phyloP scores from a whole-genome alignment of 2,113 vertebrate genomes.

The Colistium nudipinnis region DNA sequence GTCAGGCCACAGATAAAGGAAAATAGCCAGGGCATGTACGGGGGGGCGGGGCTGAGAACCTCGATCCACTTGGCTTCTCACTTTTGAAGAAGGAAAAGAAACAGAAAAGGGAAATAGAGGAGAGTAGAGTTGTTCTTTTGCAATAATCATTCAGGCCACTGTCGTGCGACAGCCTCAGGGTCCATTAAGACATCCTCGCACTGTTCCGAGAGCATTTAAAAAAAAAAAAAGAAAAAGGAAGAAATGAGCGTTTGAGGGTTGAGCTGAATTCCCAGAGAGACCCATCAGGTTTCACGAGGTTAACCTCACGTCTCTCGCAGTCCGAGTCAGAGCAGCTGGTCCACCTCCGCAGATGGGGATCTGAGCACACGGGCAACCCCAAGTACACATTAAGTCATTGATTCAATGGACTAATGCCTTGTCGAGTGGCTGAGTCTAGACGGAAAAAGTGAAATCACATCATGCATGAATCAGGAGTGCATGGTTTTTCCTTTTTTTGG shows the following conservation, averaged over 20 bases:
- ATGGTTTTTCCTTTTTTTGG: too few relatives aligned
- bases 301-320: constrained; percentile 45
- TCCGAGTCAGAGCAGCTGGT: constrained; percentile 48
- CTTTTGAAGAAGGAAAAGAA: background rate
- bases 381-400: constrained; percentile 18
- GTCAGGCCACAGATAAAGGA: background rate
- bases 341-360: constrained; percentile 22
- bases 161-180: constrained; percentile 17
- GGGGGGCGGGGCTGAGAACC: background rate
- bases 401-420: constrained; percentile 12
- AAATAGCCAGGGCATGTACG: background rate
- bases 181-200: constrained; percentile 24
- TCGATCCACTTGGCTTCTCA: constrained; percentile 8
- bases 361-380: constrained; percentile 1
- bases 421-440: constrained; percentile 31
- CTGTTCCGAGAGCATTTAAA: too few relatives aligned
- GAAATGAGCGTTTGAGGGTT: constrained; percentile 20
- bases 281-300: constrained; percentile 60
- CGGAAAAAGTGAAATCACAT: constrained; percentile 3
- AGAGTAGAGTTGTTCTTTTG: too few relatives aligned
- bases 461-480: background rate
- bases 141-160: too few relatives aligned
- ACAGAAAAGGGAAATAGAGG: background rate
- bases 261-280: constrained; percentile 61
- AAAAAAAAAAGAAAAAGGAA: background rate